Conservation (phyloP, 2,113 vertebrate genomes). For the Stigmatopora argus region DNA sequence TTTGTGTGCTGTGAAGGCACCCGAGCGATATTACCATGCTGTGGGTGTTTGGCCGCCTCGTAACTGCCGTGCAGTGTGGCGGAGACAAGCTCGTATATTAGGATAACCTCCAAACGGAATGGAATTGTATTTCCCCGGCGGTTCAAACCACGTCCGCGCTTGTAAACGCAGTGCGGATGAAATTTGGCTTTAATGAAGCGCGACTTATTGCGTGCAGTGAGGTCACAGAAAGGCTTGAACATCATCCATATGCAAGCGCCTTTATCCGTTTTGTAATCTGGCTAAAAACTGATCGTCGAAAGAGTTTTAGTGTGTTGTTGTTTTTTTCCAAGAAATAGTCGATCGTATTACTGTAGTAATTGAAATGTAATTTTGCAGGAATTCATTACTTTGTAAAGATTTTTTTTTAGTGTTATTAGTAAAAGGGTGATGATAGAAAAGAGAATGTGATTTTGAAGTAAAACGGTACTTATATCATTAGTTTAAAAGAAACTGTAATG, state of each 20-base stretch:
- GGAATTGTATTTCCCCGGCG: conserved; percentile 72
- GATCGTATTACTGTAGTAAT: too few species aligned
- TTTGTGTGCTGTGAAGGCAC: conserved; percentile 59
- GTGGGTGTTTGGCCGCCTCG: conserved; percentile 66
- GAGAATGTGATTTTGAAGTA: too few species aligned
- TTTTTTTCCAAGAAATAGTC: too few species aligned
- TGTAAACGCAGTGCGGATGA: conserved; percentile 71
- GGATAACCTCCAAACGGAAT: conserved; percentile 69
- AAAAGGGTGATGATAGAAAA: too few species aligned
- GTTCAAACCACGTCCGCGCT: conserved; percentile 68
- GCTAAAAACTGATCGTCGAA: not conserved
- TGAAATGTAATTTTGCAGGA: too few species aligned
- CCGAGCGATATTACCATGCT: conserved; percentile 60
- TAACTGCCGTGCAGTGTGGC: conserved; percentile 66
- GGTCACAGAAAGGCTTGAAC: conserved; percentile 39
- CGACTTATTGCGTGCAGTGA: conserved; percentile 66
- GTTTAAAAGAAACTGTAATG: too few species aligned
- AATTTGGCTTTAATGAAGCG: conserved; percentile 74
- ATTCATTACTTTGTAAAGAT: too few species aligned
- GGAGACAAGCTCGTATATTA: conserved; percentile 71
- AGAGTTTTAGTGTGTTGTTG: too few species aligned
- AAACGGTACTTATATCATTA: too few species aligned
- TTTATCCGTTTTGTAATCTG: not conserved
- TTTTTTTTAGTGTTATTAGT: too few species aligned
- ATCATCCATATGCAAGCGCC: conserved; percentile 19